Evolutionary conservation across 2,888 invertebrate species (phyloP), one percentile per base, ranked within the genome.

Genomic region (Drosophila ezoana): DNA sequence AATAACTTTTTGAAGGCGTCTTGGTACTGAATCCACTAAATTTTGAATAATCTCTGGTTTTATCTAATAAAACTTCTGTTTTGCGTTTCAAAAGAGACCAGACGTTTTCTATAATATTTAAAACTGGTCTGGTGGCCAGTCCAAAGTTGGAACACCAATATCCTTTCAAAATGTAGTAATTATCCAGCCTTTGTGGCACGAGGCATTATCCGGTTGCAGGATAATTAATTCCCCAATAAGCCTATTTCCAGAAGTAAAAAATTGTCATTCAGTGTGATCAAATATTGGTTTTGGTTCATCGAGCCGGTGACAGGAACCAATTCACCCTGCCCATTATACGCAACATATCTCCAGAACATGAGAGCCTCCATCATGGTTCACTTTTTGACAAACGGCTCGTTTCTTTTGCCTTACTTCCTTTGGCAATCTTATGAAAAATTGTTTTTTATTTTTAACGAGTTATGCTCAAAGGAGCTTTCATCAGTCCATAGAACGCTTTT

Each of bases 401-500:
- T 6, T 54, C 33, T 58, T 66, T 53, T 60, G 40, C 20, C 57
- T 66, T 61, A 40, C 1, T 13, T 3, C 40, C 3, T 1, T 44
- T 11, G 56, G 44, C 9, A 56, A 40, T 44, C 40, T 52, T 53
- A 60, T 23, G 51, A 52, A 45, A 52, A 56, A 3, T n/a, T n/a
- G n/a, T n/a, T n/a, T n/a, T n/a, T n/a, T 18, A 1, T 33, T 54
- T 65, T 60, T 48, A 32, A 58, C 8, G 33, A 65, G 4, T 69
- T 69, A n/a, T 51, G 62, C 45, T 56, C 33, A 56, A 72, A 59
- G 13, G 18, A 56, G 53, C 63, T 59, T 33, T 70, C 47, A 41
- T 71, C 62, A 37, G 56, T 66, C 45, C 65, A 73, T 37, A 70
- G 20, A 62, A 66, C 52, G 28, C 48, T 70, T 41, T 48, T 61